These are phyloP conservation scores for Amaurobius ferox DNA, from an alignment of 2,888 invertebrate genomes.

Conservation along the genomic window DNA sequence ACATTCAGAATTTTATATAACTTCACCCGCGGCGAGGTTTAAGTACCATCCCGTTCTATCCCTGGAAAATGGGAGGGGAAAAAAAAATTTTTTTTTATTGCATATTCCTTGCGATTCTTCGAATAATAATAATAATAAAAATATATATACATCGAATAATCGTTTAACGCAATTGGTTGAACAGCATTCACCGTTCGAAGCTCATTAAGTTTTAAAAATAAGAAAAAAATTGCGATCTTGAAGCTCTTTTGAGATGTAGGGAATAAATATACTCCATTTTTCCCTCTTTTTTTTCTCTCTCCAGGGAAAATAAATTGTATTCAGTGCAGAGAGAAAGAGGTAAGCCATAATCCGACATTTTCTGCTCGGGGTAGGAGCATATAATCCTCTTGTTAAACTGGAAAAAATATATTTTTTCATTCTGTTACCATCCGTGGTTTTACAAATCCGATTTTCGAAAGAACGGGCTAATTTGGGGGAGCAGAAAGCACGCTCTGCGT, in stretches of 20 bases:
- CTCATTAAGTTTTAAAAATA: constrained; percentile 2
- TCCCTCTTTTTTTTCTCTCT: not conserved
- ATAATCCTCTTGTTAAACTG: constrained; percentile 62
- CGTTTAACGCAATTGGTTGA: not conserved
- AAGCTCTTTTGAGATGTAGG: not conserved
- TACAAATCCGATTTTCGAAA: constrained; percentile 50
- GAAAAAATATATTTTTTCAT: constrained; percentile 24
- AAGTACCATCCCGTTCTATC: not conserved
- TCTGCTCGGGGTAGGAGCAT: constrained; percentile 15
- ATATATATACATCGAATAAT: not conserved
- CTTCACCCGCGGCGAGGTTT: not conserved
- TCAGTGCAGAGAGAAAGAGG: constrained; percentile 8
- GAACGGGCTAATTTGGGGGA: constrained; percentile 46
- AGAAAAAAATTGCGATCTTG: not conserved
- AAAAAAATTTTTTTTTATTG: no score
- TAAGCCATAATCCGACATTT: constrained; percentile 45
- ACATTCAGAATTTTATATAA: not conserved
- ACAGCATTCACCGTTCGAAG: constrained; percentile 1
- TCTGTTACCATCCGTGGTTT: constrained; percentile 52
- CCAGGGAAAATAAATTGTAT: not conserved
- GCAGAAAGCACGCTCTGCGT: not conserved
- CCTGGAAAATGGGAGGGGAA: not conserved
- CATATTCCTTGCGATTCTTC: no score
- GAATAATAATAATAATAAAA: no score
- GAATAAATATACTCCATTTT: not conserved